Percentiles rank a stretch among this genome's conserved stretches.
Evolutionary conservation across 2,113 vertebrate species (phyloP).

Genomic region (Lontra canadensis): DNA sequence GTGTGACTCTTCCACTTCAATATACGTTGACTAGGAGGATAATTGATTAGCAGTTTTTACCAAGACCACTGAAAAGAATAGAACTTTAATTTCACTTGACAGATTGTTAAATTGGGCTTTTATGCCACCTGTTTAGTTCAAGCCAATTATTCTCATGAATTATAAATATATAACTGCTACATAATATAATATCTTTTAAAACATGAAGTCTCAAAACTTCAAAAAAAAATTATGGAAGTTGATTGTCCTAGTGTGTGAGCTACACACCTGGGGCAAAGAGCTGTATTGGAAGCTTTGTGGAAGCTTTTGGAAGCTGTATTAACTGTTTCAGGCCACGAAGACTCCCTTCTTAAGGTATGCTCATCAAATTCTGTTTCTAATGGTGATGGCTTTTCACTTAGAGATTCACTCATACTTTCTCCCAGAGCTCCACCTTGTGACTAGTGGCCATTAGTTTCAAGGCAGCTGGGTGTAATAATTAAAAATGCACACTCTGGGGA

Average conservation of each 20-base stretch:
- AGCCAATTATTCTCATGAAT: slow-evolving; percentile 56
- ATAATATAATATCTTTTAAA: background rate
- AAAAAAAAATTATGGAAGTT: background rate
- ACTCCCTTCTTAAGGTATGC: background rate
- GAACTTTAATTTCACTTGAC: slow-evolving; percentile 64
- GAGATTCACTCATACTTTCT: slow-evolving; percentile 33
- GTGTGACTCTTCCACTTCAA: background rate
- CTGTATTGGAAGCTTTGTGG: background rate
- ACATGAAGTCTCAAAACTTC: slow-evolving; percentile 3
- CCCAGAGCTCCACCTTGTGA: slow-evolving; percentile 46
- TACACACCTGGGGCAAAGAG: background rate
- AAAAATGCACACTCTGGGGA: background rate
- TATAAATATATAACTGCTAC: background rate
- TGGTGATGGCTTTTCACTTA: background rate
- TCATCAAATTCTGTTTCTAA: background rate
- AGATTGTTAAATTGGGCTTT: slow-evolving; percentile 23
- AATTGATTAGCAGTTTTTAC: slow-evolving; percentile 71
- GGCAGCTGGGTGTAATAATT: background rate
- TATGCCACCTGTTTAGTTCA: slow-evolving; percentile 52
- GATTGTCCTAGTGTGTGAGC: background rate
- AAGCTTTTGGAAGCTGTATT: background rate
- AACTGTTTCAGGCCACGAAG: background rate
- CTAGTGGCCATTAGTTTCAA: background rate
- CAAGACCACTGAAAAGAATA: background rate
- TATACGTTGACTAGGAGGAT: slow-evolving; percentile 29